Base-by-base conservation (phyloP, 2,888 invertebrate species). In the Timandra comae region DNA sequence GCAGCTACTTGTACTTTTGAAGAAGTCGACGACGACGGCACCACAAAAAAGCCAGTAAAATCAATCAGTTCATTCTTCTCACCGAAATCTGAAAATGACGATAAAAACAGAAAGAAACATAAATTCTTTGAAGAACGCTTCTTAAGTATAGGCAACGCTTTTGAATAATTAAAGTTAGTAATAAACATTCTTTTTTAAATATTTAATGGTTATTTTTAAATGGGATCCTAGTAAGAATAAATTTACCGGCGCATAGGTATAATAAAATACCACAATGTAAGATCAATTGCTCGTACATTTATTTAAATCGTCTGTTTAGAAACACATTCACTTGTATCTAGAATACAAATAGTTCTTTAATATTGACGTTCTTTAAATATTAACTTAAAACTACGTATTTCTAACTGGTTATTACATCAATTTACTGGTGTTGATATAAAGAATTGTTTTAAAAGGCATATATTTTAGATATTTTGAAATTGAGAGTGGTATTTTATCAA, bases 1-100 rank as follows among this genome's bases (percentile, higher is more conserved):
- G 94, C 93, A 0, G 88, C 91, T 9, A 71, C 84, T 6, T 91
- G 93, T 27, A 91, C 91, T 33, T 92, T 94, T 86, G 93, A 92
- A 63, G 89, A 92, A 39, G 55, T 74, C 2, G 89, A 90, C 7
- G 89, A 89, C 1, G 82, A 87, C 10, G 72, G 67, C 12, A 63
- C 62, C 0, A 60, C 66, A 43, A 86, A 66, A 42, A 77, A 86
- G 63, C 39, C 52, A 1, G 38, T 70, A 1, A 87, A 87, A 42
- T 77, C 88, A 10, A 91, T 91, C n/a, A 90, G 89, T 3, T 87
- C 86, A 28, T 91, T 90, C 55, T 91, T 89, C 46, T 53, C 73
- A 3, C n/a, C n/a, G n/a, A 69, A 65, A 26, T 42, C 56, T 7
- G 73, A 75, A 26, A 57, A 51, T 12, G 72, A 71, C 3, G 82